These are phyloP conservation scores for Virgularia gustaviana DNA, from an alignment of 92 coral and sea anemone species.

Conservation along the genomic window DNA sequence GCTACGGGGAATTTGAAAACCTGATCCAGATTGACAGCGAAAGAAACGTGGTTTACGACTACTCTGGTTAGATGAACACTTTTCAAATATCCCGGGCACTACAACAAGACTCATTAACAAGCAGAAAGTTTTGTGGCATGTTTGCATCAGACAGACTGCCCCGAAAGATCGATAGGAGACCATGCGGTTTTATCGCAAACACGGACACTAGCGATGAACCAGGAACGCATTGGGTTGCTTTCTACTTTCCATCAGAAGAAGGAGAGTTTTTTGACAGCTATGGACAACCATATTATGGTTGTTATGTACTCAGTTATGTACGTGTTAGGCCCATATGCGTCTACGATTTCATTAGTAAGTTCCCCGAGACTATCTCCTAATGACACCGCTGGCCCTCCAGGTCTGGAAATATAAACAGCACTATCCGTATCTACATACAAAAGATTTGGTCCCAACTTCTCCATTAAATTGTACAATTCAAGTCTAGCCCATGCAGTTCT, in stretches of 20 bases:
- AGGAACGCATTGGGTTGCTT: slow-evolving; percentile 32
- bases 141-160: too few species aligned
- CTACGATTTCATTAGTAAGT: slow-evolving; percentile 27
- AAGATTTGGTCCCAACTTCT: slow-evolving; percentile 16
- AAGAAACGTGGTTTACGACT: too few species aligned
- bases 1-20: too few species aligned
- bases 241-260: slow-evolving; percentile 4
- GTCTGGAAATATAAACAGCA: slow-evolving; percentile 19
- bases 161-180: too few species aligned
- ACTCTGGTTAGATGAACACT: too few species aligned
- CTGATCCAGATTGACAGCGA: too few species aligned
- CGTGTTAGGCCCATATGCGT: slow-evolving; percentile 26
- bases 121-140: too few species aligned
- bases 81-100: too few species aligned
- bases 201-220: too few species aligned
- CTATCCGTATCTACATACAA: slow-evolving; percentile 38
- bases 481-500: slow-evolving; percentile 58
- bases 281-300: too few species aligned
- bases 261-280: slow-evolving; percentile 34
- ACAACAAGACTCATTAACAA: too few species aligned
- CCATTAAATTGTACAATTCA: slow-evolving; percentile 34
- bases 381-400: slow-evolving; percentile 9
- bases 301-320: background rate
- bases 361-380: slow-evolving; percentile 43
- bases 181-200: too few species aligned